phyloP scores from a whole-genome alignment of 2,797 vertebrate species.

The Prunella strophiata region DNA sequence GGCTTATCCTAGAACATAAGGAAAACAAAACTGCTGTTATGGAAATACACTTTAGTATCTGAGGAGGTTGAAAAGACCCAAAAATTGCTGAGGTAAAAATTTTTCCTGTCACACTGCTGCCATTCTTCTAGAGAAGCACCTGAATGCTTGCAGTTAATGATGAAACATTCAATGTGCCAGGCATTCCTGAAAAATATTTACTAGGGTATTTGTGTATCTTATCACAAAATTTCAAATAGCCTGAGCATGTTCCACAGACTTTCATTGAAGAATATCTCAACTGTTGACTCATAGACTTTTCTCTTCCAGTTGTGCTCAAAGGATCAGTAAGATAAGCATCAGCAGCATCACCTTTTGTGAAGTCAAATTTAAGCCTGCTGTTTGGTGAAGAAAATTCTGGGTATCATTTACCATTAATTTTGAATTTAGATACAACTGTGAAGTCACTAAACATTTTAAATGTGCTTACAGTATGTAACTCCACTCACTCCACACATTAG shows the following conservation, averaged over 20 bases:
- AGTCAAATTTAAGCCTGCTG: neutral
- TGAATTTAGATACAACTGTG: neutral
- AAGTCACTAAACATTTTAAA: neutral
- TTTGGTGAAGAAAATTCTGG: neutral
- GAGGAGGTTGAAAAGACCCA: neutral
- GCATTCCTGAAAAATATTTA: neutral
- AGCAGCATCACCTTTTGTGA: neutral
- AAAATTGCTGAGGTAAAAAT: neutral
- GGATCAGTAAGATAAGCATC: neutral
- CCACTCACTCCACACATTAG: neutral
- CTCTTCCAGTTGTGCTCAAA: neutral
- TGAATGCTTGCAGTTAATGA: neutral
- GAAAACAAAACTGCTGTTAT: neutral
- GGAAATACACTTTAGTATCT: neutral
- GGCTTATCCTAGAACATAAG: conserved; percentile 81
- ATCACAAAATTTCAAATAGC: neutral
- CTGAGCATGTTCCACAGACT: neutral
- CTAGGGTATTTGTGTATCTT: neutral
- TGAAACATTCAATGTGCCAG: neutral
- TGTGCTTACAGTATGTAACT: neutral
- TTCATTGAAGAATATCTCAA: neutral
- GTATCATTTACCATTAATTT: neutral
- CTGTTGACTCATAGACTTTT: neutral
- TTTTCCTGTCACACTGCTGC: neutral
- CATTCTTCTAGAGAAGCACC: neutral